phyloP scores from a whole-genome alignment of 2,888 invertebrate genomes.

The Rhagonycha fulva region DNA sequence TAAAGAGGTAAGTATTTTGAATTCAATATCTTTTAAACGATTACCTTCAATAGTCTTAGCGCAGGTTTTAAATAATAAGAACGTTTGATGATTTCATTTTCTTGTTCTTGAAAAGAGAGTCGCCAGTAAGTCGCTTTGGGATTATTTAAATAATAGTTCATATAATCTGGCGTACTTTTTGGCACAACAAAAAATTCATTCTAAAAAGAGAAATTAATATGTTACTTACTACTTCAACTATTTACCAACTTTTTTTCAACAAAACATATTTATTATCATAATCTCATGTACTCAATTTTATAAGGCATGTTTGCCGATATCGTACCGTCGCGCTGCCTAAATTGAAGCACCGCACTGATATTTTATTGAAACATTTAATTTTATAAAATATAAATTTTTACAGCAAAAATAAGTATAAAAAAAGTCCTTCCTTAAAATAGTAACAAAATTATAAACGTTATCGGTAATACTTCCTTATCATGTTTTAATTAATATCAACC shows the following conservation, averaged over 20 bases:
- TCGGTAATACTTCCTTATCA: too few relatives aligned
- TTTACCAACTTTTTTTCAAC: neutral
- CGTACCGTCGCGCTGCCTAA: too few relatives aligned
- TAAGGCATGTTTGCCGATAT: too few relatives aligned
- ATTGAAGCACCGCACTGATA: too few relatives aligned
- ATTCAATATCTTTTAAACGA: neutral
- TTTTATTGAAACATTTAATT: too few relatives aligned
- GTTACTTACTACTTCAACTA: neutral
- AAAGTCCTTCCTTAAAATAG: too few relatives aligned
- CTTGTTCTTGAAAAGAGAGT: conserved; percentile 53
- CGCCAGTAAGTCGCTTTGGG: conserved; percentile 43
- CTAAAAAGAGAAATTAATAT: conserved; percentile 31
- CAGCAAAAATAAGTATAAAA: too few relatives aligned
- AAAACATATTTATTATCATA: too few relatives aligned
- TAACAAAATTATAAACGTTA: too few relatives aligned
- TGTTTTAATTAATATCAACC: too few relatives aligned
- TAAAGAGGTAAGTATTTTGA: neutral
- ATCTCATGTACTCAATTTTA: too few relatives aligned
- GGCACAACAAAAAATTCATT: conserved; percentile 47
- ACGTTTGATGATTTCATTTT: conserved; percentile 44
- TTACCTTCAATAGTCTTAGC: conserved; percentile 47
- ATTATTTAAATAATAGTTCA: conserved; percentile 28
- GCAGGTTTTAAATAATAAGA: conserved; percentile 44
- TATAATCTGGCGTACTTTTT: conserved; percentile 32
- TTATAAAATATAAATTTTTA: too few relatives aligned